Evolutionary conservation across 53 echinoderm and acorn worm genomes (phyloP).

Genomic region (Antedon mediterranea): DNA sequence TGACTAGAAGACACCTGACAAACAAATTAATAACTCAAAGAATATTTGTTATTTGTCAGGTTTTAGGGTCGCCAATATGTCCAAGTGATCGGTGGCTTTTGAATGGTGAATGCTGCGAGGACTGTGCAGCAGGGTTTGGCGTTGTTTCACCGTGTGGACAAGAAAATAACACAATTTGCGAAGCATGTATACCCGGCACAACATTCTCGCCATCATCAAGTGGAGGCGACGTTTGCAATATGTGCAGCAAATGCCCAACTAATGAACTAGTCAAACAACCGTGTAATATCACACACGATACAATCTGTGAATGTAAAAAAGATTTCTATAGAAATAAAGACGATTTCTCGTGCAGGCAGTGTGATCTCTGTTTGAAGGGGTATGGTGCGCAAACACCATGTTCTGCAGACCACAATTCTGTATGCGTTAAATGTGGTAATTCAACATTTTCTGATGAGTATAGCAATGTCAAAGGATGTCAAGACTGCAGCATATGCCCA

Average conservation of each 20-base stretch:
- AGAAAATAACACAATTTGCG: slow-evolving; percentile 42
- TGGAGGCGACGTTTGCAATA: slow-evolving; percentile 29
- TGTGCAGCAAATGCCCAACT: slow-evolving; percentile 35
- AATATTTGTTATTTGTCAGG: not conserved
- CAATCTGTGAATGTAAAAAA: slow-evolving; percentile 44
- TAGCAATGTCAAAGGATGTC: slow-evolving; percentile 52
- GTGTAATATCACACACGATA: slow-evolving; percentile 52
- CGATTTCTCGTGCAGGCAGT: slow-evolving; percentile 60
- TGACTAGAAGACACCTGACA: too few relatives aligned
- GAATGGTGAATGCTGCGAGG: slow-evolving; percentile 54
- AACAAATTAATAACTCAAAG: too few relatives aligned
- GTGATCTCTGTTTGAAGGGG: slow-evolving; percentile 76
- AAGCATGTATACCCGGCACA: slow-evolving; percentile 27
- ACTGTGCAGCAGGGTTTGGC: slow-evolving; percentile 57
- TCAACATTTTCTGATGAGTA: slow-evolving; percentile 63
- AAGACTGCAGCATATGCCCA: slow-evolving; percentile 44
- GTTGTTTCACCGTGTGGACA: slow-evolving; percentile 44
- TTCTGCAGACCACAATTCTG: slow-evolving; percentile 32
- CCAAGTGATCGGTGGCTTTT: slow-evolving; percentile 23
- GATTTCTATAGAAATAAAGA: slow-evolving; percentile 11
- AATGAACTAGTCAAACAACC: slow-evolving; percentile 29
- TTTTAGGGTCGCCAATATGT: slow-evolving; percentile 16
- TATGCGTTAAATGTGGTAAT: slow-evolving; percentile 40
- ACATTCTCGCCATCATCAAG: slow-evolving; percentile 43
- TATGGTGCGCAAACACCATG: slow-evolving; percentile 60